phyloP scores from a whole-genome alignment of 2,113 vertebrate genomes.

The Sciurus niger region DNA sequence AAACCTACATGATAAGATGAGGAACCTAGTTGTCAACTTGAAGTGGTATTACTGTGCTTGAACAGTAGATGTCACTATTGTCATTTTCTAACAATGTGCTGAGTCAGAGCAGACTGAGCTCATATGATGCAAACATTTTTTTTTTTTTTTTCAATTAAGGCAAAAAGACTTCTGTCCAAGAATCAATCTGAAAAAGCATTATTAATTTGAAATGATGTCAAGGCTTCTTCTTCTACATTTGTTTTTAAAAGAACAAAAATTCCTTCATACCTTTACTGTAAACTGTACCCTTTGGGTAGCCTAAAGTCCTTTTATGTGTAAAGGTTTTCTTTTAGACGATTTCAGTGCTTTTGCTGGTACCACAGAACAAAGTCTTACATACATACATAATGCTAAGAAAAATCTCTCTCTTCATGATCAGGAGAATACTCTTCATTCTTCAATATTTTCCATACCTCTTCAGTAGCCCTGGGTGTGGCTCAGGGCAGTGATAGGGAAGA shows the following conservation, averaged over 20 bases:
- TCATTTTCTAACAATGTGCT: slow-evolving; percentile 63
- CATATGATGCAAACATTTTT: accelerated
- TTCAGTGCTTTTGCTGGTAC: slow-evolving; percentile 2
- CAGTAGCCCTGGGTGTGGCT: not conserved
- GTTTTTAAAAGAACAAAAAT: slow-evolving; percentile 47
- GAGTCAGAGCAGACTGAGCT: not conserved
- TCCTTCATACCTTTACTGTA: not conserved
- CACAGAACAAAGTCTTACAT: slow-evolving; percentile 54
- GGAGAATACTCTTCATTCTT: not conserved
- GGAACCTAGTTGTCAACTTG: not conserved
- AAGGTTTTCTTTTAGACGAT: slow-evolving; percentile 62
- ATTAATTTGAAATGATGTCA: slow-evolving; percentile 64
- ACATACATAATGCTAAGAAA: slow-evolving; percentile 24
- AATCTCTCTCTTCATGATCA: slow-evolving; percentile 18
- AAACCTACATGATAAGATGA: too few relatives aligned
- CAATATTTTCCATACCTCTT: not conserved
- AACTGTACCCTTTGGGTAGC: not conserved
- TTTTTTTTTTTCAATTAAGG: not conserved
- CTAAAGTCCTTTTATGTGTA: not conserved
- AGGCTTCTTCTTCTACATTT: not conserved
- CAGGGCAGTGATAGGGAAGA: not conserved
- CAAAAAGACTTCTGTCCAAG: not conserved
- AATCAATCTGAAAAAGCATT: slow-evolving; percentile 50
- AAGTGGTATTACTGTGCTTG: not conserved
- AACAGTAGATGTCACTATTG: slow-evolving; percentile 87